Evolutionary conservation across 2,888 invertebrate species (phyloP), one percentile per base, ranked within the genome.

Genomic region (Tetramorium bicarinatum): DNA sequence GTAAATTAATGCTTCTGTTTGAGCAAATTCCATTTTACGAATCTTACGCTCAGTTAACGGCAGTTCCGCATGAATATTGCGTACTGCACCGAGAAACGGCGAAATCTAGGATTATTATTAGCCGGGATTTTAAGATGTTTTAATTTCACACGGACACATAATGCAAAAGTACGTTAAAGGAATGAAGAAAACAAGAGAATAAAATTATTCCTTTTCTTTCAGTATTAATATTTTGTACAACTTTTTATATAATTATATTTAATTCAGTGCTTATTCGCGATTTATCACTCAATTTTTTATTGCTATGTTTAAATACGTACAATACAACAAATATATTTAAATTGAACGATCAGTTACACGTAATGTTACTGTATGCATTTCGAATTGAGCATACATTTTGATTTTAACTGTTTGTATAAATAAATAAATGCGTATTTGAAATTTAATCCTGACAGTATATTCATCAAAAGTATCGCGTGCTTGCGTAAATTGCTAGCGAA

Each of bases 101-200:
- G 18, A 74, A 83, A 67, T 71, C n/a, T 25, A 71, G 49, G 76
- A 85, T 82, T 81, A 84, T 82, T 83, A 61, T 76, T 38, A 87
- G 64, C 29, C 25, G 38, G 38, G 85, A 82, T 85, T 81, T 69
- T 74, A 47, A 62, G 49, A 59, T 1, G 9, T 61, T 13, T 18
- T 69, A 29, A 44, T 83, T 74, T 47, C 18, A 15, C 41, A 25
- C 44, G 21, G 77, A 72, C 18, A 9, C 59, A 15, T 6, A 66
- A 66, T 25, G 7, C 29, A 62, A 66, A 88, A 85, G 82, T 82
- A 41, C 79, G 87, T 83, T 85, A 83, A 88, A 87, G 3, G 56
- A 80, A 82, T 69, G 66, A 29, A 47, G 56, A 79, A 76, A 82
- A 54, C 21, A 11, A 56, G 38, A 69, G 81, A 44, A 44, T 38